Percentiles rank a stretch among this genome's conserved stretches.
Conservation (phyloP, 2,888 invertebrate species). For the Eupithecia pulchellata region DNA sequence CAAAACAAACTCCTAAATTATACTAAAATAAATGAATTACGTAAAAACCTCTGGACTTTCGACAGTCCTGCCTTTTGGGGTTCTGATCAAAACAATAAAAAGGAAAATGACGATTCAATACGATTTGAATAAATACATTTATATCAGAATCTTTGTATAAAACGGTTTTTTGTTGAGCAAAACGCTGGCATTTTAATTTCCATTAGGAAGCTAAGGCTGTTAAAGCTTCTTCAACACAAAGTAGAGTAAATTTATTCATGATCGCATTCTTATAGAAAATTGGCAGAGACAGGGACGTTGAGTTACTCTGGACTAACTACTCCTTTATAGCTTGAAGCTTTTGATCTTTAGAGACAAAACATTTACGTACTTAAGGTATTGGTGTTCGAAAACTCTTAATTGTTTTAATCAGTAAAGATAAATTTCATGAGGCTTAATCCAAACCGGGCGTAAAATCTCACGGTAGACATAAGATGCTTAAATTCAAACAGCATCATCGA, state of each 20-base stretch:
- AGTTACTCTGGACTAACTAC: constrained; percentile 23
- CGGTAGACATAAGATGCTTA: too few species aligned
- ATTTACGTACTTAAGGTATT: constrained; percentile 4
- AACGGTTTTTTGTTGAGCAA: constrained; percentile 30
- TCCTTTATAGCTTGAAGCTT: constrained; percentile 10
- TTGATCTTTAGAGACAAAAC: constrained; percentile 8
- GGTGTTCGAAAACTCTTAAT: background rate
- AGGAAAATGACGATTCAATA: constrained; percentile 41
- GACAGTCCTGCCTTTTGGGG: background rate
- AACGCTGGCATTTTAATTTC: constrained; percentile 42
- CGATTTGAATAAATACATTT: constrained; percentile 53
- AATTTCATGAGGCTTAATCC: too few species aligned
- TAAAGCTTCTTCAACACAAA: constrained; percentile 26
- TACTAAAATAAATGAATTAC: constrained; percentile 8
- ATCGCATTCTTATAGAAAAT: constrained; percentile 32
- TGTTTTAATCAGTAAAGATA: too few species aligned
- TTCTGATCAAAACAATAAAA: constrained; percentile 26
- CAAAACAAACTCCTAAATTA: constrained; percentile 1
- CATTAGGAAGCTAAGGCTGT: constrained; percentile 40
- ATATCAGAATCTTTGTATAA: constrained; percentile 38
- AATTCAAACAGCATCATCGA: too few species aligned
- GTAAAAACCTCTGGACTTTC: background rate
- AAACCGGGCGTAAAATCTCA: too few species aligned
- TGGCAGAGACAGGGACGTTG: constrained; percentile 24
- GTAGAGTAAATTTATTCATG: constrained; percentile 38